Evolutionary conservation across 2,888 invertebrate genomes (phyloP).

Genomic region (Tanypteryx hageni): DNA sequence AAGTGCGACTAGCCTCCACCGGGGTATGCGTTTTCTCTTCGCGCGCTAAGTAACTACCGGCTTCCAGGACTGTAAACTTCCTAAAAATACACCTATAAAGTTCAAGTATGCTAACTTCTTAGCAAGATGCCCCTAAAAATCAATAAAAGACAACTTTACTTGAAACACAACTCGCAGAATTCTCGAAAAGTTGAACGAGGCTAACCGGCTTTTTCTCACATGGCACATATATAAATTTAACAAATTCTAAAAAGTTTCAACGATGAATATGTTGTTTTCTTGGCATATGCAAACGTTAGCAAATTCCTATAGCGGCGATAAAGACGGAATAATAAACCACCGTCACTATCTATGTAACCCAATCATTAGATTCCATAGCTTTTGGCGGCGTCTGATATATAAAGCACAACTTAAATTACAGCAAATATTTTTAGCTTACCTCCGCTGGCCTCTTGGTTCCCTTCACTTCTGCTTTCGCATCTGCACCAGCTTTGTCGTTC

Average conservation of each 20-base stretch:
- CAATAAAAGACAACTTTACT: neutral
- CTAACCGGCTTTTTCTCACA: slow-evolving; percentile 68
- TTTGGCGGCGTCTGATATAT: slow-evolving; percentile 65
- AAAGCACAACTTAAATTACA: slow-evolving; percentile 42
- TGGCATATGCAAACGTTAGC: neutral
- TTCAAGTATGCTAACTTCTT: neutral
- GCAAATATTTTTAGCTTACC: slow-evolving; percentile 79
- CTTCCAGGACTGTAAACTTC: slow-evolving; percentile 73
- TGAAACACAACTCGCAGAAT: neutral
- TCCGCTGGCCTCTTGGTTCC: slow-evolving; percentile 92
- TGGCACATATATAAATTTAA: slow-evolving; percentile 61
- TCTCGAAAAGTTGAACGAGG: slow-evolving; percentile 18
- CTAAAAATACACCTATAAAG: slow-evolving; percentile 17
- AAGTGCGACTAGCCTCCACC: slow-evolving; percentile 72
- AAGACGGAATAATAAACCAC: neutral
- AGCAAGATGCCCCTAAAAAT: neutral
- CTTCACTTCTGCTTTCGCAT: slow-evolving; percentile 89
- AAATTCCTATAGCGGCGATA: neutral
- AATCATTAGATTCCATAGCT: slow-evolving; percentile 46
- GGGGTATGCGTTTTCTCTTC: slow-evolving; percentile 72
- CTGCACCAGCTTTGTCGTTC: slow-evolving; percentile 83
- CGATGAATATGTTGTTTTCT: neutral
- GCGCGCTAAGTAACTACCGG: slow-evolving; percentile 66
- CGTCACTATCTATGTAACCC: slow-evolving; percentile 42
- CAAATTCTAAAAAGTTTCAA: neutral